Evolutionary conservation across 1,140 invertebrate genomes (phyloP), one percentile per base, ranked within the genome.

Genomic region (Bathynomus jamesi): DNA sequence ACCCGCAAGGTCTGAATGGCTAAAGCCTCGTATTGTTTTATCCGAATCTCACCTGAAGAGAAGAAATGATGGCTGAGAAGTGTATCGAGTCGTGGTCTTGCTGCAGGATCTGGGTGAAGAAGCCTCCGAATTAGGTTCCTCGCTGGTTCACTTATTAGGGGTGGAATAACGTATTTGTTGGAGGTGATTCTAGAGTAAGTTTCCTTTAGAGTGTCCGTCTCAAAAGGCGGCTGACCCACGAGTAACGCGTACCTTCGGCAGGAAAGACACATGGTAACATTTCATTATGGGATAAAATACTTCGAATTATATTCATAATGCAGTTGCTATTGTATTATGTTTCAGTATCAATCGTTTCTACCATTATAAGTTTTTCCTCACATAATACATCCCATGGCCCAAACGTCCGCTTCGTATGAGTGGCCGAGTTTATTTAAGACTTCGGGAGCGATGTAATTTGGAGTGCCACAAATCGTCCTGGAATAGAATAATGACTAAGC

Each of bases 401-500:
- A 99, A 64, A 97, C 88, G 83, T 99, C 96, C 11, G 97, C 95
- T 86, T 97, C 94, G 82, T 90, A 97, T 17, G 94, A 95, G 82
- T 98, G 94, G 0, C 95, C 95, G 79, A 91, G 90, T 83, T 96
- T 97, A 27, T 88, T 91, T 66, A 99, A 82, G 71, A 98, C 95
- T 83, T 98, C 96, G 11, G 96, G 96, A 7, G 96, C 95, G 78
- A 98, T 98, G 79, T 99, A 99, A 82, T 99, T 98, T 4, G 96
- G 95, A n/a, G 96, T 98, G 13, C 95, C 96, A 82, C 96, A 98
- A 25, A 98, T 81, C 40, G 95, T 98, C 83, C 89, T 91, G 80
- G 11, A 81, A 78, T 66, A 71, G 74, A 13, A 53, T 11, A 21
- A 66, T 63, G 61, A 5, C n/a, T n/a, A n/a, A n/a, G n/a, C n/a